Evolutionary conservation across 92 coral and sea anemone genomes (phyloP), one percentile per base, ranked within the genome.

Genomic region (Chrysogorgia sp.): DNA sequence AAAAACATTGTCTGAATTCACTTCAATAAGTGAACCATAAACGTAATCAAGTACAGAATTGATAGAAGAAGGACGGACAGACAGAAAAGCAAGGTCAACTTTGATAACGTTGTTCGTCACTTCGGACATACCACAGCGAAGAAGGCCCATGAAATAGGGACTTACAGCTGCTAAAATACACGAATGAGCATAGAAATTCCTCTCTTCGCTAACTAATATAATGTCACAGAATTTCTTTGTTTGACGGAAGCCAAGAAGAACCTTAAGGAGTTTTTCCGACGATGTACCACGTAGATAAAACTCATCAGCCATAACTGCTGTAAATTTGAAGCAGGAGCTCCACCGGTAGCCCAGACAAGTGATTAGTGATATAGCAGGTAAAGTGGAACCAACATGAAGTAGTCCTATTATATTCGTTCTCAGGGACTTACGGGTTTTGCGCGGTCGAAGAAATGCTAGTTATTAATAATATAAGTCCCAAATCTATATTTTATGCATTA

Each of bases 161-260:
- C 79, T 72, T 2, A 55, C 65, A 17, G 79, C 79, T 3, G 79
- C 79, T 28, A 72, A 72, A 31, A 72, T 32, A 25, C 79, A 72
- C 14, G 28, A 72, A 40, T 72, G 79, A 2, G 79, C 79, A 56
- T 72, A 72, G 35, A 31, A 72, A 34, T 56, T 52, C 10, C 65
- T 43, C 79, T 72, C 79, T 19, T 65, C 50, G 25, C 79, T 49
- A 15, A 28, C 58, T 21, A 72, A 21, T 22, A 65, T 72, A 1
- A 72, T 72, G 17, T 72, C 79, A 56, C 79, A 72, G 24, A 72
- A 72, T 25, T 72, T 72, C 34, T 37, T 72, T 25, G 79, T 72
- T 2, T 52, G 65, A 31, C 63, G 65, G 13, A 72, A 72, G 43
- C 26, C 29, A 0, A 19, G 49, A 10, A 72, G 79, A 56, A 26